Conservation (phyloP, 2,797 vertebrate species). For the Catamblyrhynchus diadema region DNA sequence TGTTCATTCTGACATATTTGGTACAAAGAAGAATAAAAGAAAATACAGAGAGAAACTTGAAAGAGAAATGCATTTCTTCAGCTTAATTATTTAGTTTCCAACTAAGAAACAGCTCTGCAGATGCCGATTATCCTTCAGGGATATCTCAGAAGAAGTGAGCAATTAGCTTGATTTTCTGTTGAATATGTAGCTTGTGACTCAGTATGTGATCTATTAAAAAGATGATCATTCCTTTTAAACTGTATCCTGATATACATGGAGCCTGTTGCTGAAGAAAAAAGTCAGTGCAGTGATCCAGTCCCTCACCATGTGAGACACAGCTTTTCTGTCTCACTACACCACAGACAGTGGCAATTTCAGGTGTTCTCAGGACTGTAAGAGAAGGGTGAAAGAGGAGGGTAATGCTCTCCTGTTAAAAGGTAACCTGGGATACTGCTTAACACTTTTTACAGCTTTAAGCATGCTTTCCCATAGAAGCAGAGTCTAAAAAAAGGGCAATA, state of each 20-base stretch:
- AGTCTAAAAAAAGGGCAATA: neutral
- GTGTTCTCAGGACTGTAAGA: slow-evolving; percentile 11
- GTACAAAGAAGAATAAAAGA: slow-evolving; percentile 9
- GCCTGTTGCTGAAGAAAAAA: slow-evolving; percentile 66
- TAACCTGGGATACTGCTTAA: neutral
- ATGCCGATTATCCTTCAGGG: slow-evolving; percentile 75
- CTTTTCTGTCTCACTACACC: neutral
- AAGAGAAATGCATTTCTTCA: slow-evolving; percentile 68
- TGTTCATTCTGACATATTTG: neutral
- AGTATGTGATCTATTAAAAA: slow-evolving; percentile 78
- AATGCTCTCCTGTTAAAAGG: neutral
- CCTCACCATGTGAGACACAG: slow-evolving; percentile 21
- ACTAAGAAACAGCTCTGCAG: slow-evolving; percentile 69
- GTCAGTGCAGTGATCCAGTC: slow-evolving; percentile 57
- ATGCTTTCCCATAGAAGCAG: neutral
- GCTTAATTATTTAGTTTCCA: slow-evolving; percentile 75
- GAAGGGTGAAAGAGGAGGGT: neutral
- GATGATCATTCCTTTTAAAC: slow-evolving; percentile 73
- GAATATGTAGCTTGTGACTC: slow-evolving; percentile 76
- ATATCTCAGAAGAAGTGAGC: slow-evolving; percentile 76
- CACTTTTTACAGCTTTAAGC: neutral
- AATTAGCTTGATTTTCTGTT: slow-evolving; percentile 82
- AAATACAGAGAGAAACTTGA: slow-evolving; percentile 40
- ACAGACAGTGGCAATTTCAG: slow-evolving; percentile 24
- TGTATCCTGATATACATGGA: slow-evolving; percentile 63